Conservation (phyloP, 2,888 invertebrate species). For the Agrochola circellaris region DNA sequence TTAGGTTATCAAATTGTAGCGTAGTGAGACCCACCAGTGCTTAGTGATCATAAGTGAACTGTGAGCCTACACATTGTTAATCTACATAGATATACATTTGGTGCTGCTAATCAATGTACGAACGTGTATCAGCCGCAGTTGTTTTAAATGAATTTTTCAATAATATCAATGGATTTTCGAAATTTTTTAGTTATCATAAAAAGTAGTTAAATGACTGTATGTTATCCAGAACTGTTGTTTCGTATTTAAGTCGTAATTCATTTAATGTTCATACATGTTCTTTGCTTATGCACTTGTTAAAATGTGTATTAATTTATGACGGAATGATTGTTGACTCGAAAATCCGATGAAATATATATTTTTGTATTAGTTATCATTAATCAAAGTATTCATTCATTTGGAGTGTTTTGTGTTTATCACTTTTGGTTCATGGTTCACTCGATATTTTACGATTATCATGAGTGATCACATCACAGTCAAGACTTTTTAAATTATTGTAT, state of each 20-base stretch:
- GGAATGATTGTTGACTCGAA: neutral
- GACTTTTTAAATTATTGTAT: slow-evolving; percentile 43
- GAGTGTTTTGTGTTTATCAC: slow-evolving; percentile 16
- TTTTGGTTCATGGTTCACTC: slow-evolving; percentile 49
- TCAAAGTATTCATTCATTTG: neutral
- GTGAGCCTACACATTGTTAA: slow-evolving; percentile 38
- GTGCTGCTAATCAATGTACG: slow-evolving; percentile 36
- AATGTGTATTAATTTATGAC: slow-evolving; percentile 8
- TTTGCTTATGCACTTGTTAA: slow-evolving; percentile 15
- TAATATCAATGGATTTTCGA: slow-evolving; percentile 19
- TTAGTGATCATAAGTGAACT: slow-evolving; percentile 53
- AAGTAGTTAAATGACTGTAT: slow-evolving; percentile 13
- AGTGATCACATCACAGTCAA: slow-evolving; percentile 6
- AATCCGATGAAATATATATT: slow-evolving; percentile 33
- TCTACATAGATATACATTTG: slow-evolving; percentile 6
- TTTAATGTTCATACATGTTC: slow-evolving; percentile 9
- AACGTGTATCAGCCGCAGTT: slow-evolving; percentile 9
- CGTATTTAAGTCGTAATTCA: slow-evolving; percentile 22
- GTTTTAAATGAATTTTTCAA: neutral
- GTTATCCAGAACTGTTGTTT: slow-evolving; percentile 37
- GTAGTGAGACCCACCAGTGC: slow-evolving; percentile 54
- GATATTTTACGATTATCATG: slow-evolving; percentile 14
- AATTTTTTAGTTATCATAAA: slow-evolving; percentile 11
- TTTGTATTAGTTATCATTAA: slow-evolving; percentile 18
- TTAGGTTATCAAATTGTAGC: slow-evolving; percentile 88